A percentile compares a stretch with the other conserved stretches of the same genome.
These are phyloP conservation scores for Macrosiphum euphorbiae DNA, from an alignment of 2,888 invertebrate genomes.

Conservation along the genomic window DNA sequence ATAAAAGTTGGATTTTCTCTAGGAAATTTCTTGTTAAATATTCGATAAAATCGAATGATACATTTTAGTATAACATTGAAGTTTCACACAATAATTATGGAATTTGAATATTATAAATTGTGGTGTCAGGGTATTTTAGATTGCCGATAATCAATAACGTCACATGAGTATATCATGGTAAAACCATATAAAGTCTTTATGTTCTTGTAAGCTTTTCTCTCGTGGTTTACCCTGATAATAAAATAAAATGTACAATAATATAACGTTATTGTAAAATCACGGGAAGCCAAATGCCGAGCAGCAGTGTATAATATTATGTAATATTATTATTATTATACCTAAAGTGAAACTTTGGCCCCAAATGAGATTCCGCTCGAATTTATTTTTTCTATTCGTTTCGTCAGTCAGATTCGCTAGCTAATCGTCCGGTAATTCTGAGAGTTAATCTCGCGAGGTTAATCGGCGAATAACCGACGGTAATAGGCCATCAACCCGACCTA, in stretches of 20 bases:
- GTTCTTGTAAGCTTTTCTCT: no score
- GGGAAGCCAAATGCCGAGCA: not conserved
- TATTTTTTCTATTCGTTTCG: not conserved
- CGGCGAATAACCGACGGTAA: not conserved
- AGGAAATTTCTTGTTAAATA: no score
- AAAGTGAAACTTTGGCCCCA: not conserved
- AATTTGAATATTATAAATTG: not conserved
- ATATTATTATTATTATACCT: not conserved
- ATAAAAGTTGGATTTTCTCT: not conserved
- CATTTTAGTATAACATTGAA: not conserved
- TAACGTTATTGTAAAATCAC: not conserved
- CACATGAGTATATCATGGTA: fast-evolving
- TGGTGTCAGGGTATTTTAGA: not conserved
- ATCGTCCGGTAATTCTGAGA: not conserved
- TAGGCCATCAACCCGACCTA: not conserved
- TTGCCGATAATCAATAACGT: not conserved
- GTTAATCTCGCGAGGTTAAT: not conserved
- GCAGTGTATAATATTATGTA: not conserved
- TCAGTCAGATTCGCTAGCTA: not conserved
- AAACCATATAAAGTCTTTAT: not conserved
- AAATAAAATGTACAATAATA: not conserved
- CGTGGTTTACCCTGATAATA: not conserved
- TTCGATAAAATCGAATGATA: no score
- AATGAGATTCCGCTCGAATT: not conserved
- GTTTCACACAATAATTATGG: not conserved